A percentile compares a stretch with the other conserved stretches of the same genome.
Evolutionary conservation across 2,888 invertebrate species (phyloP).

Genomic region (Troides helena): DNA sequence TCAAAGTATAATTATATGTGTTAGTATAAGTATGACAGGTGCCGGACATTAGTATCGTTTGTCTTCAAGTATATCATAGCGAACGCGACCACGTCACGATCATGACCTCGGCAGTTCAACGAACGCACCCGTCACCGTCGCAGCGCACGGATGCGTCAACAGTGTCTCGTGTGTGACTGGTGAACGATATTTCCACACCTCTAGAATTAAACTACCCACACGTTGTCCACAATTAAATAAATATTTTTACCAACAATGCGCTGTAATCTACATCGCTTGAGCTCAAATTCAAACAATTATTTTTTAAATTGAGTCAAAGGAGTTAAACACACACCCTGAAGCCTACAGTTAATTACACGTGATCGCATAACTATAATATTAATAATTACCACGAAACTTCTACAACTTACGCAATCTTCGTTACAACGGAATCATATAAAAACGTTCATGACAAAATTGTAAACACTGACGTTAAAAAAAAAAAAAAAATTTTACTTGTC

Average conservation of each 20-base stretch:
- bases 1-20: neutral
- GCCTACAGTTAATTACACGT: too few relatives aligned
- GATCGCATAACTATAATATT: too few relatives aligned
- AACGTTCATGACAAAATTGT: too few relatives aligned
- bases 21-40: neutral
- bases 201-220: neutral
- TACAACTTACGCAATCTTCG: too few relatives aligned
- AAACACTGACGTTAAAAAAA: too few relatives aligned
- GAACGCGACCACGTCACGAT: slow-evolving; percentile 56
- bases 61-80: slow-evolving; percentile 10
- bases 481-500: too few relatives aligned
- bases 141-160: slow-evolving; percentile 67
- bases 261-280: too few relatives aligned
- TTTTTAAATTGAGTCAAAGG: too few relatives aligned
- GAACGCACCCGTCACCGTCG: slow-evolving; percentile 67
- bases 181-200: slow-evolving; percentile 26
- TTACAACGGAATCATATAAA: too few relatives aligned
- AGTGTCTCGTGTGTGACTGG: slow-evolving; percentile 36
- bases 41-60: neutral
- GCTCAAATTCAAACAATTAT: too few relatives aligned
- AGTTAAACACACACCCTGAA: too few relatives aligned
- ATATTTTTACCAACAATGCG: neutral
- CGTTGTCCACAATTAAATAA: neutral
- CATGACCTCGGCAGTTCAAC: slow-evolving; percentile 78
- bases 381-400: too few relatives aligned